Base-by-base conservation (phyloP, 53 echinoderm and acorn worm genomes). In the Paracentrotus lividus region DNA sequence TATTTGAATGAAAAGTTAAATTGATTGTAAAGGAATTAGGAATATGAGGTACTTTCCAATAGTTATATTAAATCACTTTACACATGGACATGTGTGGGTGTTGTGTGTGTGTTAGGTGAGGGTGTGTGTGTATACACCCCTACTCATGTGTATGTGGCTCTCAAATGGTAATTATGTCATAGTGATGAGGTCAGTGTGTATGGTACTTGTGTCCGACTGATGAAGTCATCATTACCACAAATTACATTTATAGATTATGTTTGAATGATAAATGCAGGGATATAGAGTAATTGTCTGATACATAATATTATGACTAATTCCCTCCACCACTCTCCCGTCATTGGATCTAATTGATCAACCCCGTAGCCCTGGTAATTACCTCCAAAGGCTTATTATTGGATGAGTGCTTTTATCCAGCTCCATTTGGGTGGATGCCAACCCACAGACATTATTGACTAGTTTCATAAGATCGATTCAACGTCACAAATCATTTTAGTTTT, bases 381-480 rank as follows among this genome's bases (percentile, higher is more conserved):
- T 77, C 1, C 2, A 1, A 77, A 77, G 77, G 77, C 8, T 77
- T 42, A 23, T 77, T 44, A 77, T 42, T 77, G 42, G 24, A 10
- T 5, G 44, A 81, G 47, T n/a, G 49, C 81, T 81, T 81, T 81
- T 81, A 81, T 47, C 49, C 81, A 26, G n/a, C 47, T 45, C 81
- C 81, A 81, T 81, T 81, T 81, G 81, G 81, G 16, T 18, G 81
- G 47, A 45, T 81, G 81, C 81, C 81, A 81, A 81, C 47, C 49
- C 49, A 81, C 49, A 45, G 81, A 45, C n/a, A 76, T 16, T 76
- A 76, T 76, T 42, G 76, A 47, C 31, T 26, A 24, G 44, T 81
- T 81, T 81, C 81, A 81, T 81, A 47, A 47, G 24, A 81, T 4
- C 47, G 45, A 45, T 45, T 13, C 10, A 47, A 81, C 47, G 81